Evolutionary conservation across 1,140 invertebrate genomes (phyloP).

Genomic region (Galendromus occidentalis): DNA sequence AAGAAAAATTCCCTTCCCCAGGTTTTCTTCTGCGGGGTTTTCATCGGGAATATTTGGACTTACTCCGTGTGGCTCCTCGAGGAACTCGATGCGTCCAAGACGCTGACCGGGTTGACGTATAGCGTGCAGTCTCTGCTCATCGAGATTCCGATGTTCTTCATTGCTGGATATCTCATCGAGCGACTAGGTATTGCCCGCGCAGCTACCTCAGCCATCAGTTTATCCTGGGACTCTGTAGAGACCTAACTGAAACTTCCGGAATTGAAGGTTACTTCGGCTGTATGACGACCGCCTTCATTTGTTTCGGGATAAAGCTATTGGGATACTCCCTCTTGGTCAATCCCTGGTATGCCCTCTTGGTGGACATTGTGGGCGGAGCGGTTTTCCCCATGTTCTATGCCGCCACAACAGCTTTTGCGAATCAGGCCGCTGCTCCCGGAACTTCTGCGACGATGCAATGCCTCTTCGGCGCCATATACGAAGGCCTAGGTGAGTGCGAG

Average conservation of each 20-base stretch:
- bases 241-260: too few species aligned
- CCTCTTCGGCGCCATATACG: not conserved
- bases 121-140: conserved; percentile 60
- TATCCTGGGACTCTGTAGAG: too few species aligned
- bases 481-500: not conserved
- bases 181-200: conserved; percentile 38
- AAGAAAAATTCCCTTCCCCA: too few species aligned
- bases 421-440: not conserved
- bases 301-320: not conserved
- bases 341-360: not conserved
- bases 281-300: not conserved
- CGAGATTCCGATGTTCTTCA: conserved; percentile 71
- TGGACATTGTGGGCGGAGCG: not conserved
- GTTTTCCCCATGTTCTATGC: not conserved
- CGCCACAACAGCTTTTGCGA: not conserved
- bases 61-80: conserved; percentile 38
- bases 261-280: not conserved
- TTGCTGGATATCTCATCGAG: conserved; percentile 54
- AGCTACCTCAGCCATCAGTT: conserved; percentile 32
- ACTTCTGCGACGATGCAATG: not conserved
- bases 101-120: conserved; percentile 53
- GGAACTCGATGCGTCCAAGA: conserved; percentile 29
- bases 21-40: conserved; percentile 57
- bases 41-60: conserved; percentile 66
- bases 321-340: not conserved